Percentiles rank a stretch among this genome's conserved stretches.
Evolutionary conservation across 2,888 invertebrate species (phyloP).

Genomic region (Camponotus fellah): DNA sequence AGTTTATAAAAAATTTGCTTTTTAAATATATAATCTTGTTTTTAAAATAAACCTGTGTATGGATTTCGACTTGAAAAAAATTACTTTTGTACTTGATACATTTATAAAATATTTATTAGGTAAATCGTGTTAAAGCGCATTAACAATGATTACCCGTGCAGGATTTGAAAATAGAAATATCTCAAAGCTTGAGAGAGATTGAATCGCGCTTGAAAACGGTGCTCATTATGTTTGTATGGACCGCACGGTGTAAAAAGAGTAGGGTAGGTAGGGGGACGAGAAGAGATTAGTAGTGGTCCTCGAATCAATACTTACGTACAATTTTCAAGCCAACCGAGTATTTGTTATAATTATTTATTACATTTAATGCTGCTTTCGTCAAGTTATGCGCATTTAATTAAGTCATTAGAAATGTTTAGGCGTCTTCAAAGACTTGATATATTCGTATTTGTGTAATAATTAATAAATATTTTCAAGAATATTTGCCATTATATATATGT

Average conservation of each 20-base stretch:
- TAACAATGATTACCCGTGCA: neutral
- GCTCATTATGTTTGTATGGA: constrained; percentile 44
- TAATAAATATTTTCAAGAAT: neutral
- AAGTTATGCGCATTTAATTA: neutral
- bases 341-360: constrained; percentile 13
- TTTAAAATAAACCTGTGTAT: neutral
- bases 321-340: constrained; percentile 36
- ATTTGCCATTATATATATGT: neutral
- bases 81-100: neutral
- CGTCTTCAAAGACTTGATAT: neutral
- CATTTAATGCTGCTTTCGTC: neutral
- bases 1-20: neutral
- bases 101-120: neutral
- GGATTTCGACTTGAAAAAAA: neutral
- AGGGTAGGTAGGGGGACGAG: constrained; percentile 34
- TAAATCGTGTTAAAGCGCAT: neutral
- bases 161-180: neutral
- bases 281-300: constrained; percentile 49
- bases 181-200: constrained; percentile 9
- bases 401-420: neutral
- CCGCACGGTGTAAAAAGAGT: constrained; percentile 30
- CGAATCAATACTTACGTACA: constrained; percentile 50
- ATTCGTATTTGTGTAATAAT: neutral
- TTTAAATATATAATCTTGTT: neutral
- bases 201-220: constrained; percentile 6